Conservation (phyloP, 2,113 vertebrate species). For the Phalacrocorax carbo region DNA sequence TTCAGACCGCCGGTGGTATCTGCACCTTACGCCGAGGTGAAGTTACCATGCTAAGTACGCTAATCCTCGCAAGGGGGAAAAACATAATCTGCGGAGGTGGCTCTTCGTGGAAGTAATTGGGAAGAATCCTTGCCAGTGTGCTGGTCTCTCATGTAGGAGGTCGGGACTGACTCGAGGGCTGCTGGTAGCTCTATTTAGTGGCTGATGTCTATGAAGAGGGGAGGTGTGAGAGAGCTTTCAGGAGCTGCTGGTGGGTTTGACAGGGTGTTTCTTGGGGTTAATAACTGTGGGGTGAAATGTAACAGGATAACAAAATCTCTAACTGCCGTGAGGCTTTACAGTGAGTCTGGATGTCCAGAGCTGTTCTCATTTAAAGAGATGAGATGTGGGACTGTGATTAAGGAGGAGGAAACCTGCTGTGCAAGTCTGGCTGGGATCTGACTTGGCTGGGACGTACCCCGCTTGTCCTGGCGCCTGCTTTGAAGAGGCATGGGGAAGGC, state of each 20-base stretch:
- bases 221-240: background rate
- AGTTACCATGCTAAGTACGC: background rate
- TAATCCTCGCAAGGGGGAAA: background rate
- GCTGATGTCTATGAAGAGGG: background rate
- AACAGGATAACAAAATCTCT: background rate
- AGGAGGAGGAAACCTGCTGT: background rate
- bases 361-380: background rate
- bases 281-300: background rate
- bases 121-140: background rate
- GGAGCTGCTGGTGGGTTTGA: background rate
- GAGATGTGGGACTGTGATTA: background rate
- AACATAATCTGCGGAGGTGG: background rate
- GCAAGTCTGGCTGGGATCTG: background rate
- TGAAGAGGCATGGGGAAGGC: background rate
- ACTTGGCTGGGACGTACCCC: background rate
- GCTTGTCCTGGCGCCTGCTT: background rate
- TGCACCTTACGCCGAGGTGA: background rate
- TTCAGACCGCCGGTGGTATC: background rate
- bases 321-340: background rate
- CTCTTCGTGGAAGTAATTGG: background rate
- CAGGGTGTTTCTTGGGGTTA: background rate
- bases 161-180: background rate
- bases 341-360: background rate
- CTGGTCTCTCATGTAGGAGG: rapidly evolving
- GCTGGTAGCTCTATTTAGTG: background rate